Base-by-base conservation (phyloP, 2,113 vertebrate genomes). In the Xiphorhynchus elegans region DNA sequence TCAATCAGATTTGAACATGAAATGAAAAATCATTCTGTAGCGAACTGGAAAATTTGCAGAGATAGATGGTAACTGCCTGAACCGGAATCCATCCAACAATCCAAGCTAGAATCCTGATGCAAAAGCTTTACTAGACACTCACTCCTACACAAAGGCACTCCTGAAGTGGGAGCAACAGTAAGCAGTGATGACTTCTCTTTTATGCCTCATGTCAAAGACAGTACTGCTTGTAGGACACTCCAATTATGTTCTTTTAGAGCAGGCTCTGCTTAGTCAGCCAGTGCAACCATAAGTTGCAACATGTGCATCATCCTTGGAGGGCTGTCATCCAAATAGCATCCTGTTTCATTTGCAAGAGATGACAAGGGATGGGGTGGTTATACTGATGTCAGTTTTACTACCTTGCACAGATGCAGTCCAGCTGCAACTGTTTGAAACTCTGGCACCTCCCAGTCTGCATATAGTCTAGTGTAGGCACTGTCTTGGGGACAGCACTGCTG, bases 1-100 rank as follows among this genome's bases (percentile, higher is more conserved):
- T 80, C 67, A 94, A 84, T 84, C 60, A 70, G 63, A 80, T 95
- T 91, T 77, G 29, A 94, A 95, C 55, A 70, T 31, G 44, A 91
- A 95, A 96, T 67, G 60, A 86, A 94, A 95, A 80, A 82, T 75
- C 13, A 7, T 90, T 89, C 47, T 70, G 59, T 83, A 90, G 63
- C 55, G 72, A 91, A 59, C 37, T 74, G 84, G 63, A 80, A 91
- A 79, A 62, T 85, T 66, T 91, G 33, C 59, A 91, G 46, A 79
- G 53, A 59, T 87, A 69, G 75, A 73, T 74, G 46, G 26, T 77
- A 91, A 87, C 55, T 67, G 56, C 59, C 50, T 79, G 28, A 83
- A n/a, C 23, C 77, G 87, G 70, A 95, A 90, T 47, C 21, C 17
- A 74, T 67, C 84, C 90, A 84, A 55, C 37, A 91, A 94, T 86